phyloP scores from a whole-genome alignment of 2,113 vertebrate genomes.

The Nannobrachium achirus region DNA sequence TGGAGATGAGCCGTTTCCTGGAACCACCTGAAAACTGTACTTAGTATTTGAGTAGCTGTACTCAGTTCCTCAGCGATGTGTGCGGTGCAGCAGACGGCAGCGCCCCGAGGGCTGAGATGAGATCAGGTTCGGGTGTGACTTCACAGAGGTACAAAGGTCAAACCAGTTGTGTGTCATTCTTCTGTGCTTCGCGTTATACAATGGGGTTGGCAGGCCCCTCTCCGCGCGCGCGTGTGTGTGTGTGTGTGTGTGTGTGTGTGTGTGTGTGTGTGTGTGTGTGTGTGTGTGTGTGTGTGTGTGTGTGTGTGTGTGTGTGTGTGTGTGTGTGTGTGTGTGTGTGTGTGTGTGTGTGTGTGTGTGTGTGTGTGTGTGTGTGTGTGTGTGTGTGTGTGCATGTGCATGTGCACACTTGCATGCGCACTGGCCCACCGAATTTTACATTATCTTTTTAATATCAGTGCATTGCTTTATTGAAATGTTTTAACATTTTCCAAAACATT shows the following conservation, averaged over 20 bases:
- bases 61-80: no score
- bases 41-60: no score
- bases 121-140: constrained; percentile 72
- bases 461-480: no score
- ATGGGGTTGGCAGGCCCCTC: constrained; percentile 29
- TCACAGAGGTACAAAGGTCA: constrained; percentile 63
- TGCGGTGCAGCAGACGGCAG: constrained; percentile 16
- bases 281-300: constrained; percentile 15
- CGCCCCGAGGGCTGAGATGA: constrained; percentile 44
- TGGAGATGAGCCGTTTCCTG: no score
- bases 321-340: constrained; percentile 7
- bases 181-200: constrained; percentile 51
- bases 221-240: background rate
- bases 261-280: background rate
- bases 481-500: no score
- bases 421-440: no score
- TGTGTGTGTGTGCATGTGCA: constrained; percentile 6
- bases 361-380: background rate
- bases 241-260: background rate
- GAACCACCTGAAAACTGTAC: no score
- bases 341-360: background rate
- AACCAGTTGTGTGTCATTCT: constrained; percentile 60
- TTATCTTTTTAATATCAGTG: no score
- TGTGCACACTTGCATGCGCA: background rate
- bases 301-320: background rate